Base-by-base conservation (phyloP, 2,888 invertebrate species). In the Himalopsyche anomala region DNA sequence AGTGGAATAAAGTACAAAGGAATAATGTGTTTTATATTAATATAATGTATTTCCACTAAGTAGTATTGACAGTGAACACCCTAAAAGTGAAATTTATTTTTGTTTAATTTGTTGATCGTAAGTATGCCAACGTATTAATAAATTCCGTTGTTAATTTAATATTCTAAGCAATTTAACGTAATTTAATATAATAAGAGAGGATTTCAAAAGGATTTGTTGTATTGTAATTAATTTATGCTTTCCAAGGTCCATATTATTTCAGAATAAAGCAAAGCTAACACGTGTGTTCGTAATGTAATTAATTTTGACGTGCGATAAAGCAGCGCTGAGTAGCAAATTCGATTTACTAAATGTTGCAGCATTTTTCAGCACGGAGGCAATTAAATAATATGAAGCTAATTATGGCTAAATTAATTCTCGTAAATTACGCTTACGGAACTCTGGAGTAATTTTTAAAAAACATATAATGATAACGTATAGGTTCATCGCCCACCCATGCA, bases 281-380 rank as follows among this genome's bases (percentile, higher is more conserved):
- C 62, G 62, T 62, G 62, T 62, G 62, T 62, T 62, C 8, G 19
- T 62, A 62, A 62, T 62, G 19, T 62, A 62, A 62, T 62, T 62
- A 19, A 62, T 62, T 62, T 19, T 62, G 62, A 62, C 62, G 62
- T 19, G 62, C 19, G 62, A 62, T 62, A 62, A 62, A 62, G 62
- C 62, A 62, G 28, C 28, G 62, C 62, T 19, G 6, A 19, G 62
- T 62, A 62, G 19, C 5, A 62, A 62, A 62, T 62, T n/a, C 62
- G 62, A 62, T 62, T 62, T 19, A 28, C 62, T 19, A 62, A 62
- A 62, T 19, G 62, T 62, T 62, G 62, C 19, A 19, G 28, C 4
- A 28, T 62, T 62, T 62, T 62, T 62, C 62, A 62, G 2, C 19
- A 62, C 62, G 62, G 62, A 62, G 19, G 62, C 62, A n/a, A 62